Evolutionary conservation across 1,140 invertebrate genomes (phyloP), one percentile per base, ranked within the genome.

Genomic region (Drosophila micromelanica): DNA sequence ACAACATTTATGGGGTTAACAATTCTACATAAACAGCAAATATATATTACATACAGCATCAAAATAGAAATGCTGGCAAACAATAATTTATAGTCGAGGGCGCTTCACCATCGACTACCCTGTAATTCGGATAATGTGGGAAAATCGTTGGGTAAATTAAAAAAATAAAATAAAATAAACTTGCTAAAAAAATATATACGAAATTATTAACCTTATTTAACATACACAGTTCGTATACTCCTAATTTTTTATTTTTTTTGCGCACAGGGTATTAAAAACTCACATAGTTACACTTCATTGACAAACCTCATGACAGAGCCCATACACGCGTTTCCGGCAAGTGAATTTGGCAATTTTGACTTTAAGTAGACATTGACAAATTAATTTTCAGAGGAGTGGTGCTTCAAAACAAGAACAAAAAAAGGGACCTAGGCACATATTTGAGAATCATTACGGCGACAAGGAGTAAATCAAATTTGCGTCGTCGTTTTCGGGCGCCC

Each of bases 341-440:
- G 59, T 65, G 84, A 73, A 76, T 32, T 79, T 69, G 73, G 56
- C 78, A 76, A 73, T 73, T 80, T 82, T 71, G 84, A 82, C 76
- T 89, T 76, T 89, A 87, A 87, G 73, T 89, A 89, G 84, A 87
- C 84, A 77, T 79, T 87, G 84, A 87, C 84, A 89, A 89, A 87
- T 84, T 87, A 89, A 87, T 84, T 89, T 87, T 23, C 23, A 40
- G 48, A n/a, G 30, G 45, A 63, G 45, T 67, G 42, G 45, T 62
- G 57, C 46, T 46, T 49, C 42, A 30, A 49, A 43, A 57, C n/a
- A 62, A 51, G 46, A 37, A 20, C 30, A 37, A 17, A 35, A 20
- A 49, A 32, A 51, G 48, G 48, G 48, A 54, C 38, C 17, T 48
- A 65, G 80, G 76, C 73, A 65, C 54, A 75, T 67, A 86, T 78